Evolutionary conservation across 2,888 invertebrate species (phyloP).

Genomic region (Nasonia oneida): DNA sequence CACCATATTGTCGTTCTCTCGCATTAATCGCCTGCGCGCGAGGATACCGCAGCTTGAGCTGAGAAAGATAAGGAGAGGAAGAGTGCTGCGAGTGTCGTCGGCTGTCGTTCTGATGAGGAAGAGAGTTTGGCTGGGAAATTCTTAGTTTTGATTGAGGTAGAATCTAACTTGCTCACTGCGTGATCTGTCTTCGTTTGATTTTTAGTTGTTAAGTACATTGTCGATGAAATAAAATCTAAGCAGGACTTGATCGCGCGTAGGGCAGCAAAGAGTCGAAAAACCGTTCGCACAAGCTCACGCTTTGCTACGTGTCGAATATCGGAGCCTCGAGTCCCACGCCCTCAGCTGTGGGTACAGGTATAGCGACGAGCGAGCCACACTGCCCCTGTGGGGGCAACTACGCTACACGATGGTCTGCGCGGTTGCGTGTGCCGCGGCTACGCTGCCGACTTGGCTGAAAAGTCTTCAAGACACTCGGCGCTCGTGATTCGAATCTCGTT

Average conservation of each 20-base stretch:
- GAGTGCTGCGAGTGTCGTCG: background rate
- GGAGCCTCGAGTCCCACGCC: background rate
- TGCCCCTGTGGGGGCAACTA: slow-evolving; percentile 77
- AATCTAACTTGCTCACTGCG: background rate
- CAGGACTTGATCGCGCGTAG: background rate
- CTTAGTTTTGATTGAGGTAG: background rate
- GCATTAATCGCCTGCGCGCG: slow-evolving; percentile 65
- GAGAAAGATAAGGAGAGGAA: slow-evolving; percentile 49
- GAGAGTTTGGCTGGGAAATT: background rate
- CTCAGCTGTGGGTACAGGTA: background rate
- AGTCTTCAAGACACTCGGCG: background rate
- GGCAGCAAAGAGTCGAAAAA: background rate
- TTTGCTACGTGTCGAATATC: slow-evolving; percentile 34
- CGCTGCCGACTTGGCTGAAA: slow-evolving; percentile 76
- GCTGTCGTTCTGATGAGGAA: background rate
- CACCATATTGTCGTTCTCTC: slow-evolving; percentile 64
- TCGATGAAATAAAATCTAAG: background rate
- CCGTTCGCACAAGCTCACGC: background rate
- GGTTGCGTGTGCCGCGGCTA: slow-evolving; percentile 66
- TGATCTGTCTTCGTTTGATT: background rate
- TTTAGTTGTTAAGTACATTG: background rate
- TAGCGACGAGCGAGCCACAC: slow-evolving; percentile 64
- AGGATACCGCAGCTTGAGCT: slow-evolving; percentile 46
- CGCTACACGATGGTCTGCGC: slow-evolving; percentile 66
- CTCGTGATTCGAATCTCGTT: background rate